Base-by-base conservation (phyloP, 2,113 vertebrate genomes). In the Petroica traversi region DNA sequence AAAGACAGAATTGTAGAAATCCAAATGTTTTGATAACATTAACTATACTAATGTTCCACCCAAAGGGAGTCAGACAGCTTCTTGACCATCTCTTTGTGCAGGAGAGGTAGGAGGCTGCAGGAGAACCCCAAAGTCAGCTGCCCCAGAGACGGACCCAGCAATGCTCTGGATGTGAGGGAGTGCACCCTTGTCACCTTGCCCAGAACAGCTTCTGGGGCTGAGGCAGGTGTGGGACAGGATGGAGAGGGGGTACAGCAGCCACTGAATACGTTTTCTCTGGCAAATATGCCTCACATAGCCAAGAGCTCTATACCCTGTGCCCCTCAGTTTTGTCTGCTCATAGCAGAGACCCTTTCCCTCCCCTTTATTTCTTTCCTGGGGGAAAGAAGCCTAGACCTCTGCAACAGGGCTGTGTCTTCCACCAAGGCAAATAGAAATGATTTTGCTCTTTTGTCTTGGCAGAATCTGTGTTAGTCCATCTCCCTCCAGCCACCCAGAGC, bases 11-110 rank as follows among this genome's bases (percentile, higher is more conserved):
- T 25, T 63, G 63, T 16, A 77, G 85, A 93, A 93, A 96, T 66
- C 17, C 59, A 87, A 94, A 93, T 86, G 48, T 94, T 92, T 88
- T 94, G 79, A 78, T 92, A 92, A 63, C 62, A 52, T 4, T 72
- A 43, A 57, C 49, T 72, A 38, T 17, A n/a, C 18, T 54, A 14
- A 69, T 31, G 18, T 52, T 87, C 55, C 24, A 66, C 31, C 61
- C 34, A 48, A 43, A 71, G 49, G 67, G 48, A 94, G 34, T 17
- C 24, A 9, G 48, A 36, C 20, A 43, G 45, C 57, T 85, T 78
- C 54, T 51, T 33, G 43, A 73, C 12, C 36, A 51, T 31, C 52
- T 66, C 20, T 25, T 59, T 1, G 1, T 23, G 29, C 49, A 59
- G 54, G 45, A 95, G 41, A 66, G 23, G 40, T 20, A 26, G 46